Base-by-base conservation (phyloP, 2,113 vertebrate species). In the Nyctibius bracteatus region DNA sequence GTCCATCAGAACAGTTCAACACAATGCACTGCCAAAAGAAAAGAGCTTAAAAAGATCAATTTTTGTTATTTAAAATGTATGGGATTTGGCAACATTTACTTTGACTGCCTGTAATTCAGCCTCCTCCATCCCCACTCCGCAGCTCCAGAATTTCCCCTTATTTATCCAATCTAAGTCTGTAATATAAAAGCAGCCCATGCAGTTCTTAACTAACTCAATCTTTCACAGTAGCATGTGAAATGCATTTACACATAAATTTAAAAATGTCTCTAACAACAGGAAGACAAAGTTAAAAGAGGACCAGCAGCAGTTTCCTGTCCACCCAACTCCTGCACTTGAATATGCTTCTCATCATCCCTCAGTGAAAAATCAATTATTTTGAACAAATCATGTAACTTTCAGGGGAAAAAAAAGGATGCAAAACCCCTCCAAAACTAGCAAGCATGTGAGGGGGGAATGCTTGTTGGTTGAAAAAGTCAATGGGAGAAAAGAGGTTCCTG, bases 1-100 rank as follows among this genome's bases (percentile, higher is more conserved):
- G 20, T 86, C 95, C 94, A 86, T 97, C 82, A 91, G 94, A 97
- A 92, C 52, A 91, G 78, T 82, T 96, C 82, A 96, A 92, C 71
- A 92, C 86, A 95, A 95, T 90, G 71, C 86, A 68, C 7, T 67
- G 43, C 37, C 47, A 90, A 94, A 97, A 96, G 51, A 95, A 81
- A 96, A 94, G 88, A 79, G 9, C 44, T 92, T 94, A 20, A 89
- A 93, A 79, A 86, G 37, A 75, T 66, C 8, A 9, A 14, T 65
- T 46, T 67, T 72, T 47, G n/a, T 80, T 88, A 49, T 78, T 95
- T 81, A 88, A 96, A 90, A 88, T 72, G 54, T 66, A 65, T 92
- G 92, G 19, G 58, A 74, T 62, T 92, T 92, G 88, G 58, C 46
- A 92, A 95, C 57, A 46, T 68, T 86, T 87, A 30, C 24, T 62